phyloP scores from a whole-genome alignment of 2,888 invertebrate genomes.

The Oxycera nigricornis region DNA sequence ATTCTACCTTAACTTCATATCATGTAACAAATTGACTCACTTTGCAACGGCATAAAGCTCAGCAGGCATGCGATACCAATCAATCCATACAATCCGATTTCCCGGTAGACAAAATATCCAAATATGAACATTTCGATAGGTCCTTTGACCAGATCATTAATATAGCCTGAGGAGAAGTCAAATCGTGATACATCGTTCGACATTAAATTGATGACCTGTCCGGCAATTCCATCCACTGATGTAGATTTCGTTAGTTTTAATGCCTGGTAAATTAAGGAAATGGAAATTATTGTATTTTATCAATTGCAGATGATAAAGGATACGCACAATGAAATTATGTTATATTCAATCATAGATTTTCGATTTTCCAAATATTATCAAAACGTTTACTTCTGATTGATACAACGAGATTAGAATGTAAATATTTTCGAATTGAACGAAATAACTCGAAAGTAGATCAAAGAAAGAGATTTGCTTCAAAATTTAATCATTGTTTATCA shows the following conservation, averaged over 20 bases:
- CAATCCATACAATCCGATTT: slow-evolving; percentile 59
- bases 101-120: slow-evolving; percentile 61
- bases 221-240: slow-evolving; percentile 54
- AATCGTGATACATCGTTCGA: slow-evolving; percentile 68
- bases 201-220: slow-evolving; percentile 67
- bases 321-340: no score
- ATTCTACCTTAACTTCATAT: no score
- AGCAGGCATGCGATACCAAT: slow-evolving; percentile 65
- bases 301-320: no score
- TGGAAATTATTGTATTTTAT: not conserved
- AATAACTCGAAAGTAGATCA: no score
- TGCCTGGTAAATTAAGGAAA: slow-evolving; percentile 34
- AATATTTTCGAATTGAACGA: no score
- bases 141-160: slow-evolving; percentile 66
- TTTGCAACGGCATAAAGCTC: slow-evolving; percentile 66
- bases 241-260: slow-evolving; percentile 42
- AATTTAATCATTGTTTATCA: no score
- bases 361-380: no score
- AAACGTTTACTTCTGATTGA: no score
- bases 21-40: slow-evolving; percentile 52
- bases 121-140: slow-evolving; percentile 64
- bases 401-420: no score
- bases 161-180: slow-evolving; percentile 64
- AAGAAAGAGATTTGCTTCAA: no score
- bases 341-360: no score